phyloP scores from a whole-genome alignment of 2,113 vertebrate genomes.

The Pelobates fuscus region DNA sequence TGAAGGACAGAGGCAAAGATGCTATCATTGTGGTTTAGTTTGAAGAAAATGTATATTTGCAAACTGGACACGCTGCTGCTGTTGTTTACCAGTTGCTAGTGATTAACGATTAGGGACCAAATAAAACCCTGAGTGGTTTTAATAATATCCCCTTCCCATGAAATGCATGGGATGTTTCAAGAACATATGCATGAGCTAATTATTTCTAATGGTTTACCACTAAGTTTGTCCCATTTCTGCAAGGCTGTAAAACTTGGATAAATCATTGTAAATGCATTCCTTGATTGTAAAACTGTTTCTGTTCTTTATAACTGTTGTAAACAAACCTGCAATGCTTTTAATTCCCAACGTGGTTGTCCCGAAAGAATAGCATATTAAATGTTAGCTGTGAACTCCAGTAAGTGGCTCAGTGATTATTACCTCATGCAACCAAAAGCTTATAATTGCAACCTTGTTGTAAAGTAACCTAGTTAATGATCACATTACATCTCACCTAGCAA shows the following conservation, averaged over 20 bases:
- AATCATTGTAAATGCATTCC: slow-evolving; percentile 41
- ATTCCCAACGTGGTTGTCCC: background rate
- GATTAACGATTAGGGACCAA: slow-evolving; percentile 21
- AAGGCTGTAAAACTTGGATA: slow-evolving; percentile 28
- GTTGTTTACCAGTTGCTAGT: slow-evolving; percentile 1
- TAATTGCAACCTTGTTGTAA: background rate
- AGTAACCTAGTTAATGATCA: background rate
- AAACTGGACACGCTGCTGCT: background rate
- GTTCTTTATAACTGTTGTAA: slow-evolving; percentile 34
- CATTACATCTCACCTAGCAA: too few relatives aligned
- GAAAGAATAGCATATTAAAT: slow-evolving; percentile 7
- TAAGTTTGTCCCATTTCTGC: slow-evolving; percentile 28
- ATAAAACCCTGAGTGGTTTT: slow-evolving; percentile 35
- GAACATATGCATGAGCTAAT: slow-evolving; percentile 44
- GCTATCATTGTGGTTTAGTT: background rate
- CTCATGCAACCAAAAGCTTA: background rate
- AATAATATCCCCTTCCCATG: slow-evolving; percentile 19
- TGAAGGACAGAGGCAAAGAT: background rate
- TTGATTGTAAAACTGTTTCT: slow-evolving; percentile 39
- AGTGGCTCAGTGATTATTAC: background rate
- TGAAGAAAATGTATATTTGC: background rate
- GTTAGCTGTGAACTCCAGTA: slow-evolving; percentile 15
- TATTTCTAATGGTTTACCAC: slow-evolving; percentile 48
- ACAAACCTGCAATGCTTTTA: slow-evolving; percentile 26
- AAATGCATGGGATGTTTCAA: slow-evolving; percentile 24